Evolutionary conservation across 2,113 vertebrate species (phyloP), one percentile per base, ranked within the genome.

Genomic region (Leucosticte australis): DNA sequence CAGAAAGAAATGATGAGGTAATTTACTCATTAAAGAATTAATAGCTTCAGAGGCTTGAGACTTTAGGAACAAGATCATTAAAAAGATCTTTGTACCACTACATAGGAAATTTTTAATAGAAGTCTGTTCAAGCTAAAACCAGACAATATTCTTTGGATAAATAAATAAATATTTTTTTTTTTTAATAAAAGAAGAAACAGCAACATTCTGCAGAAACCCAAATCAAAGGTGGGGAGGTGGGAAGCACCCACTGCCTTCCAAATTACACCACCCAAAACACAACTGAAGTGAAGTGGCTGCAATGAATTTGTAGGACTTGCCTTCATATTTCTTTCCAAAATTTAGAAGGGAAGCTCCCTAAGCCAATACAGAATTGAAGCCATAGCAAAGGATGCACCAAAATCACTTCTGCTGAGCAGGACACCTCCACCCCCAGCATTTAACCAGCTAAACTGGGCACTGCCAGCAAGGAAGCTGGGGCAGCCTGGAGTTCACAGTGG

Each of bases 1-100:
- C 18, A 50, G 23, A 91, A 92, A 83, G 26, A 94, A 91, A 82
- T 12, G 2, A 89, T 59, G 52, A 71, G 30, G 15, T 35, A 82
- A 87, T 89, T 79, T 76, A 63, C 44, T 57, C n/a, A 67, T 59
- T 87, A 87, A 3, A 17, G 49, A 92, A 75, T 57, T 59, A 78
- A 92, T n/a, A 78, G 39, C 65, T 91, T 92, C 35, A 78, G 64
- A 94, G 22, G 42, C 35, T 81, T 50, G 64, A 87, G 47, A 78
- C 39, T 82, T 91, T 82, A 89, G n/a, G 65, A 91, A 92, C 6
- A 60, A 46, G 50, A 77, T 83, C 27, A 33, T 59, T 81, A 71
- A 76, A 71, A 87, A 46, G 4, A 53, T 50, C 50, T 69, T 74
- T 53, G 12, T 46, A 77, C 8, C 11, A 78, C 13, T 41, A 31